Conservation (phyloP, 2,113 vertebrate species). For the Mugil cephalus region DNA sequence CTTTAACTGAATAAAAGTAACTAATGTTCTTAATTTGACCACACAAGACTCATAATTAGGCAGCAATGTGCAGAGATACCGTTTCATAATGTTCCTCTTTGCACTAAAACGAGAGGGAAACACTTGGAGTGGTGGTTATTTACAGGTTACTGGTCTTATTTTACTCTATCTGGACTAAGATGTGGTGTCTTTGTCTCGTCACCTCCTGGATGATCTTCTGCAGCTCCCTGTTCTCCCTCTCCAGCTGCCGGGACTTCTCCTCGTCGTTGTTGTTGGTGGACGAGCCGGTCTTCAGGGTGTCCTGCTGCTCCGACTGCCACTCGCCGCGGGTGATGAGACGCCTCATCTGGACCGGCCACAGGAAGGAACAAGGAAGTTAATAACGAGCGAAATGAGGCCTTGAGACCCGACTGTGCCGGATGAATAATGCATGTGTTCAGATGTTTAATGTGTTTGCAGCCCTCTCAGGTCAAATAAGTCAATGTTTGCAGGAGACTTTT, state of each 20-base stretch:
- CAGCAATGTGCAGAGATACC: too few relatives aligned
- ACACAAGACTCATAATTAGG: too few relatives aligned
- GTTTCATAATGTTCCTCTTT: too few relatives aligned
- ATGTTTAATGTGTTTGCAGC: slow-evolving; percentile 2
- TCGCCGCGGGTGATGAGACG: slow-evolving; percentile 94
- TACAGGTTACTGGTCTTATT: too few relatives aligned
- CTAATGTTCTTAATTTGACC: too few relatives aligned
- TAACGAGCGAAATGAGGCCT: slow-evolving; percentile 12
- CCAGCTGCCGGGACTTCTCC: slow-evolving; percentile 94
- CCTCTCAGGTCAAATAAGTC: too few relatives aligned
- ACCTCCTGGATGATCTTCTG: slow-evolving; percentile 98
- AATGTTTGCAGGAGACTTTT: too few relatives aligned
- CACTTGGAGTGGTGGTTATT: too few relatives aligned
- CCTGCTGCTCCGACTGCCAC: slow-evolving; percentile 98
- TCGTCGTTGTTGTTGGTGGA: slow-evolving; percentile 98
- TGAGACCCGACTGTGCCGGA: not conserved
- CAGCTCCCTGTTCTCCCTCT: slow-evolving; percentile 94
- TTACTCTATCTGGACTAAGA: too few relatives aligned
- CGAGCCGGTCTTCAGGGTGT: slow-evolving; percentile 95
- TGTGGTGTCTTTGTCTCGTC: not conserved
- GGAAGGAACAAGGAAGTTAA: slow-evolving; percentile 30
- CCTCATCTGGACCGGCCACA: slow-evolving; percentile 86
- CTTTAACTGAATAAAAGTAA: too few relatives aligned
- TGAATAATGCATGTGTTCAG: slow-evolving; percentile 22
- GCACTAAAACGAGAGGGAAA: too few relatives aligned